phyloP scores from a whole-genome alignment of 2,113 vertebrate species.

The Sapayoa aenigma region DNA sequence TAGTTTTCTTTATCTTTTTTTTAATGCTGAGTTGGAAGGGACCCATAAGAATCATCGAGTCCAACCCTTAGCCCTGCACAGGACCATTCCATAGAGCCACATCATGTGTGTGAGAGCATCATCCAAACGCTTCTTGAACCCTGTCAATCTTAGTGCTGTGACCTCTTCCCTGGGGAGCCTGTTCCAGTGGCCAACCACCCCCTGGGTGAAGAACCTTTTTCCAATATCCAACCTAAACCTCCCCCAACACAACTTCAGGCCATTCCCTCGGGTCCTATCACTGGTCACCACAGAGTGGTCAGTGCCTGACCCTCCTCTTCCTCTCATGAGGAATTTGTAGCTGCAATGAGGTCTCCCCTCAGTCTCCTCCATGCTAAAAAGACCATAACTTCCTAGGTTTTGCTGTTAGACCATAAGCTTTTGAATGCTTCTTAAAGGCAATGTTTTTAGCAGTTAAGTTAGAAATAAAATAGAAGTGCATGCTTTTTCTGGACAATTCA shows the following conservation, averaged over 20 bases:
- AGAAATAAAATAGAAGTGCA: background rate
- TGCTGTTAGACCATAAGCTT: background rate
- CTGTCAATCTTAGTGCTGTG: background rate
- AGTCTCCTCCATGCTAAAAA: background rate
- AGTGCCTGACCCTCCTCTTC: background rate
- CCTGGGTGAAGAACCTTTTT: background rate
- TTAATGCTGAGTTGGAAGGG: background rate
- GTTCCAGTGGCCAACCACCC: background rate
- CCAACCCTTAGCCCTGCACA: background rate
- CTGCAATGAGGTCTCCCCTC: background rate
- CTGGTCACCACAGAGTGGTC: background rate
- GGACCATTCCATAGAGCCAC: background rate
- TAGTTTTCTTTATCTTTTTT: background rate
- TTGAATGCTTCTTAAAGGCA: background rate
- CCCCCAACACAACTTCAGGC: background rate
- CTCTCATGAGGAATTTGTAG: background rate
- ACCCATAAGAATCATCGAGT: background rate
- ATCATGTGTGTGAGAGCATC: background rate
- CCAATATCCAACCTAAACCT: background rate
- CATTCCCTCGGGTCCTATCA: background rate
- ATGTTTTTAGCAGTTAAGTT: background rate
- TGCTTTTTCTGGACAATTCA: background rate
- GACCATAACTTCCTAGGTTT: background rate
- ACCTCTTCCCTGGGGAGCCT: background rate
- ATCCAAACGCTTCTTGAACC: background rate